Conservation (phyloP, 2,797 vertebrate genomes). For the Diglossa cyanea region DNA sequence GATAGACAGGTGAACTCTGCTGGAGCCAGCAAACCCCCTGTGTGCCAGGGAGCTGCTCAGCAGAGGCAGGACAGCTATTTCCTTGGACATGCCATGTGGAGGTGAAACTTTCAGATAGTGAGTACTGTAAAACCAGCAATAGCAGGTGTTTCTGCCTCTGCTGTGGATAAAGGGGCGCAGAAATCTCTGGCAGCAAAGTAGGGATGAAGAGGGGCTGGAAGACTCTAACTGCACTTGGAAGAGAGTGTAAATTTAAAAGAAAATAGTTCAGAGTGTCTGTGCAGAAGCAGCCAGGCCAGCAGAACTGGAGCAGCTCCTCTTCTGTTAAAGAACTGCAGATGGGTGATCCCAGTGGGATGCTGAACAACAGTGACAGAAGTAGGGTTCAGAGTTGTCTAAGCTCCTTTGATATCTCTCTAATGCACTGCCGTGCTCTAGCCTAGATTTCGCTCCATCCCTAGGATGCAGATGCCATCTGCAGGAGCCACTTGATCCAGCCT, state of each 20-base stretch:
- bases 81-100: neutral
- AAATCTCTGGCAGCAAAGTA: neutral
- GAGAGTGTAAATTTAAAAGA: neutral
- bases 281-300: neutral
- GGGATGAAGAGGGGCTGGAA: neutral
- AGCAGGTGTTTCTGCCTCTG: neutral
- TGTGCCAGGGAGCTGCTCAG: neutral
- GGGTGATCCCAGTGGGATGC: neutral
- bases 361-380: neutral
- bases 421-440: neutral
- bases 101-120: neutral
- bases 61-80: neutral
- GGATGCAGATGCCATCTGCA: constrained; percentile 61
- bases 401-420: neutral
- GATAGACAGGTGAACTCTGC: neutral
- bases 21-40: neutral
- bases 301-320: neutral
- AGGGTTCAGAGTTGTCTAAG: neutral
- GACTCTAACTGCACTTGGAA: neutral
- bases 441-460: neutral
- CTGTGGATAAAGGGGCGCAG: neutral
- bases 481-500: neutral
- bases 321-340: neutral
- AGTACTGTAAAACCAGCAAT: neutral
- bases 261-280: neutral